A percentile compares a stretch with the other conserved stretches of the same genome.
Conservation (phyloP, 2,113 vertebrate genomes). For the Uria lomvia region DNA sequence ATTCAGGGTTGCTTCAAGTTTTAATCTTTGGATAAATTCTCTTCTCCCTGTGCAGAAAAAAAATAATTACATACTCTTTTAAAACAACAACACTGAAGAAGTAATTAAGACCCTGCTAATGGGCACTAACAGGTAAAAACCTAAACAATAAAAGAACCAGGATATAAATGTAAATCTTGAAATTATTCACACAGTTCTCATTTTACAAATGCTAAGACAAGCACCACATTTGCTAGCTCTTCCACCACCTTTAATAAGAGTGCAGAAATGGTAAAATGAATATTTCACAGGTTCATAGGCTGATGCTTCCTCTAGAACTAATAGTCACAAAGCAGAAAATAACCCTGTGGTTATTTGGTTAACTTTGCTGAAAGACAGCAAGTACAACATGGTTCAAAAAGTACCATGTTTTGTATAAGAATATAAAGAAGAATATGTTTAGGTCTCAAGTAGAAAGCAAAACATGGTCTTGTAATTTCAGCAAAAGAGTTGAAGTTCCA, state of each 20-base stretch:
- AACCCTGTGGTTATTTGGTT: neutral
- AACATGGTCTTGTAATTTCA: neutral
- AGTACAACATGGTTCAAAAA: neutral
- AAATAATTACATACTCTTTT: neutral
- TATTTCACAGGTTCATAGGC: neutral
- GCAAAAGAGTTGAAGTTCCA: neutral
- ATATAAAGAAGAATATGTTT: neutral
- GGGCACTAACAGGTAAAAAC: neutral
- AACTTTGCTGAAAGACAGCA: neutral
- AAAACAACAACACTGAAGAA: neutral
- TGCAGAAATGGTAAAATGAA: neutral
- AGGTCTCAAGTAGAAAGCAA: neutral
- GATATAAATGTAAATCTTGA: neutral
- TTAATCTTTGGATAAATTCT: constrained; percentile 98
- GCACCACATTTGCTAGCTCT: neutral
- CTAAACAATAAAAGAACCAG: neutral
- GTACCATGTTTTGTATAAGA: neutral
- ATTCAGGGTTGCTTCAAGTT: constrained; percentile 95
- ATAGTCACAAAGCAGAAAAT: neutral
- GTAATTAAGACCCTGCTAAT: neutral
- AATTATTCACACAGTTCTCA: neutral
- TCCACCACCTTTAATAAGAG: neutral
- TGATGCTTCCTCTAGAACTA: neutral
- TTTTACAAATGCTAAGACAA: neutral
- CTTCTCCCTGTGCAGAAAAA: constrained; percentile 86